Conservation (phyloP, 2,113 vertebrate genomes). For the Hemichromis elongatus region DNA sequence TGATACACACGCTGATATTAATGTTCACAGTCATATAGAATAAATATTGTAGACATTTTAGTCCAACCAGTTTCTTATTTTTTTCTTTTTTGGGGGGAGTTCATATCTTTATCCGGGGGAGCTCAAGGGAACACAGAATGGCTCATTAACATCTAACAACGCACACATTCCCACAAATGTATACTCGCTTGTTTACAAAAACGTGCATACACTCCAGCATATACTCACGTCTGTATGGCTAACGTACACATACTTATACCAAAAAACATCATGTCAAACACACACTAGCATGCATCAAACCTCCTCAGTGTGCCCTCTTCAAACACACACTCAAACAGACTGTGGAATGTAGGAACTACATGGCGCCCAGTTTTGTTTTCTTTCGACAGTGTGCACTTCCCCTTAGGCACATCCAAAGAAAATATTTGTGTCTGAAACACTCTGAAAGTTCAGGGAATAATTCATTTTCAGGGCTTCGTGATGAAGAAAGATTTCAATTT, state of each 20-base stretch:
- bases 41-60: not conserved
- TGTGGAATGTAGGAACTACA: slow-evolving; percentile 59
- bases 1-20: not conserved
- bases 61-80: not conserved
- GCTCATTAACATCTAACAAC: not conserved
- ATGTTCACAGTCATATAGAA: not conserved
- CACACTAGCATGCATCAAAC: not conserved
- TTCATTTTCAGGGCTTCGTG: slow-evolving; percentile 19
- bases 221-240: not conserved
- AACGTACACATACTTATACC: not conserved
- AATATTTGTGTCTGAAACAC: slow-evolving; percentile 64
- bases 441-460: slow-evolving; percentile 30
- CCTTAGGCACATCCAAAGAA: slow-evolving; percentile 56
- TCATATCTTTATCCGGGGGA: not conserved
- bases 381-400: slow-evolving; percentile 45
- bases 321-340: slow-evolving; percentile 23
- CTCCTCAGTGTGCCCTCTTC: not conserved
- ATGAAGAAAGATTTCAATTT: slow-evolving; percentile 25
- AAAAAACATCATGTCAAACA: not conserved
- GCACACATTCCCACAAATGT: not conserved
- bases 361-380: slow-evolving; percentile 50
- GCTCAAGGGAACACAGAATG: not conserved
- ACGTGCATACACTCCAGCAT: not conserved
- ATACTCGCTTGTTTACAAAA: not conserved
- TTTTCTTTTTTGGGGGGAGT: not conserved